These are phyloP conservation scores for Pseudolaguvia tuberculata DNA, from an alignment of 2,113 vertebrate species.

Conservation along the genomic window DNA sequence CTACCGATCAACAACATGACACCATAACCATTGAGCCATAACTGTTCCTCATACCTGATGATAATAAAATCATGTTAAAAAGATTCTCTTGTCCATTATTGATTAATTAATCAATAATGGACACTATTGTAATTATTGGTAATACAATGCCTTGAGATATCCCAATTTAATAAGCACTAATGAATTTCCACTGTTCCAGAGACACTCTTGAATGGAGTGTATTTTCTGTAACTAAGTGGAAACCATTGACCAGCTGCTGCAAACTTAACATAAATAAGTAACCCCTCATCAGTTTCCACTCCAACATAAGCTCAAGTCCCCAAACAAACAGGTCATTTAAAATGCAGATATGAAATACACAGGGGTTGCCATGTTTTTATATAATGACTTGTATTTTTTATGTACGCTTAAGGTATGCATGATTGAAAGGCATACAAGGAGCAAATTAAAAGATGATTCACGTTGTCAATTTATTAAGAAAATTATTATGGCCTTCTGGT, in stretches of 20 bases:
- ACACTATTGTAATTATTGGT: too few relatives aligned
- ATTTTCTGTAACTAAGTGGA: neutral
- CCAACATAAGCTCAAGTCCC: neutral
- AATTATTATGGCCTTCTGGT: too few relatives aligned
- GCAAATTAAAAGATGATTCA: neutral
- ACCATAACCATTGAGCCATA: too few relatives aligned
- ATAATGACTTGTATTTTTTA: too few relatives aligned
- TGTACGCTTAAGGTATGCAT: neutral
- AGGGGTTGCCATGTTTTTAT: neutral
- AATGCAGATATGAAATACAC: neutral
- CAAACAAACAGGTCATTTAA: neutral
- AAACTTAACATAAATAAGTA: neutral
- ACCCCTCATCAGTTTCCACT: neutral
- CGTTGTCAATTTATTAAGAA: constrained; percentile 16
- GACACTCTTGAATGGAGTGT: neutral
- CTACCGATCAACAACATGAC: too few relatives aligned
- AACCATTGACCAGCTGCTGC: constrained; percentile 20
- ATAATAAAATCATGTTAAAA: neutral
- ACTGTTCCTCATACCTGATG: too few relatives aligned
- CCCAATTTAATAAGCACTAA: neutral
- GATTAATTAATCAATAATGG: too few relatives aligned
- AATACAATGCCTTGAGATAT: constrained; percentile 2
- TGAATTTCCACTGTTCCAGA: constrained; percentile 4
- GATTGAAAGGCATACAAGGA: neutral
- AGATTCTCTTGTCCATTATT: neutral